These are phyloP conservation scores for Colistium nudipinnis DNA, from an alignment of 2,113 vertebrate species.

Conservation along the genomic window DNA sequence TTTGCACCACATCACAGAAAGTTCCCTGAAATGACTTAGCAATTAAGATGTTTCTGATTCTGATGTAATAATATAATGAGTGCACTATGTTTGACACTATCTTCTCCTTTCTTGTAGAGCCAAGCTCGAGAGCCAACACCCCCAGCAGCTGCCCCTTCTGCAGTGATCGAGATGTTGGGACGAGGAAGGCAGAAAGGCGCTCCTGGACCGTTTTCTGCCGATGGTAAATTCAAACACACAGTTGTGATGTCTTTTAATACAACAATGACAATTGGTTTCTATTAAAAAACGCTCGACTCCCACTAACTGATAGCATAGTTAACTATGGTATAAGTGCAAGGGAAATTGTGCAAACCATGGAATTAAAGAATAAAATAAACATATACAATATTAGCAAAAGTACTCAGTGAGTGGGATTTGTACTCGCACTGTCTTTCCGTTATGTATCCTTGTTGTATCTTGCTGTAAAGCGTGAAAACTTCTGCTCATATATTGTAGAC, in stretches of 20 bases:
- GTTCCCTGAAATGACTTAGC: no score
- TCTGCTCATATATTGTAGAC: no score
- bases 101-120: slow-evolving; percentile 7
- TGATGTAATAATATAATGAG: no score
- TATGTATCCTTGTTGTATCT: neutral
- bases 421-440: neutral
- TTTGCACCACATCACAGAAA: no score
- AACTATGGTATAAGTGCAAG: neutral
- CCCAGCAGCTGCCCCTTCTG: neutral
- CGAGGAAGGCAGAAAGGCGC: slow-evolving; percentile 80
- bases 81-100: no score
- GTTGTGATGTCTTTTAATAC: neutral
- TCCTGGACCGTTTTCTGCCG: slow-evolving; percentile 43
- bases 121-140: slow-evolving; percentile 15
- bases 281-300: no score
- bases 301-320: neutral
- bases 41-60: no score
- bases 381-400: no score
- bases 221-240: slow-evolving; percentile 70
- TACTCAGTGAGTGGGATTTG: neutral
- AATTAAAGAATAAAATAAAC: neutral
- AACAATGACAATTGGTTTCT: neutral
- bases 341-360: neutral
- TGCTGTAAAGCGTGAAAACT: neutral
- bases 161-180: slow-evolving; percentile 75